A percentile compares a stretch with the other conserved stretches of the same genome.
phyloP scores from a whole-genome alignment of 2,888 invertebrate species.

The Drosophila merina region DNA sequence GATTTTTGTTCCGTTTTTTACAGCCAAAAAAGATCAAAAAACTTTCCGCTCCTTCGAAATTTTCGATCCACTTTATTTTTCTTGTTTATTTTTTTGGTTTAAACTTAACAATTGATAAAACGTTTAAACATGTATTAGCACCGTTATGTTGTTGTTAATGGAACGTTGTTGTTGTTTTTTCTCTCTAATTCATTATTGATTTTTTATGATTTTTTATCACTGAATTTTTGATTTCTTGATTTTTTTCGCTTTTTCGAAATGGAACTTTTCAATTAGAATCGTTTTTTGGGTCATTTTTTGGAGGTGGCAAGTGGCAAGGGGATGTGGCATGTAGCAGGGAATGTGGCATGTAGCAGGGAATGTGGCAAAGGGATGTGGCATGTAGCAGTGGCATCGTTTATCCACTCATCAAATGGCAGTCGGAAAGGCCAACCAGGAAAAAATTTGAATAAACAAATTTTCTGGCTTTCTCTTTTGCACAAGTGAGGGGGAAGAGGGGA shows the following conservation, averaged over 20 bases:
- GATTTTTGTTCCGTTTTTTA: too few species aligned
- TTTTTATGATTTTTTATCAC: constrained; percentile 44
- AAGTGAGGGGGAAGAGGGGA: neutral
- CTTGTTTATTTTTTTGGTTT: constrained; percentile 22
- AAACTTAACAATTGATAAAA: constrained; percentile 39
- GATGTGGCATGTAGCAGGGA: too few species aligned
- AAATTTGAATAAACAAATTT: constrained; percentile 65
- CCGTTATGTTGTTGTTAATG: constrained; percentile 44
- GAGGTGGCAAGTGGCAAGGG: neutral
- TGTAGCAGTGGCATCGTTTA: constrained; percentile 43
- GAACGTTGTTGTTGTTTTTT: constrained; percentile 28
- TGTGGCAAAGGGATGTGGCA: too few species aligned
- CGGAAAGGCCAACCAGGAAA: constrained; percentile 64
- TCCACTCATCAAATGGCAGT: constrained; percentile 72
- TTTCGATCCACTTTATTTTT: constrained; percentile 23
- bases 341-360: too few species aligned
- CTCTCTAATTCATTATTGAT: constrained; percentile 48
- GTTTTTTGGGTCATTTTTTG: constrained; percentile 11
- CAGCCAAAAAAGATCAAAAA: too few species aligned
- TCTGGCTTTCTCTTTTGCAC: constrained; percentile 34
- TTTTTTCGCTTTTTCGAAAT: neutral
- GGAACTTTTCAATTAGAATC: constrained; percentile 25
- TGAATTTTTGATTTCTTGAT: constrained; percentile 2
- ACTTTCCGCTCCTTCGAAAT: constrained; percentile 3
- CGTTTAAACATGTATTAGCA: constrained; percentile 64